These are phyloP conservation scores for Crossaster papposus DNA, from an alignment of 53 echinoderm and acorn worm genomes.

Conservation along the genomic window DNA sequence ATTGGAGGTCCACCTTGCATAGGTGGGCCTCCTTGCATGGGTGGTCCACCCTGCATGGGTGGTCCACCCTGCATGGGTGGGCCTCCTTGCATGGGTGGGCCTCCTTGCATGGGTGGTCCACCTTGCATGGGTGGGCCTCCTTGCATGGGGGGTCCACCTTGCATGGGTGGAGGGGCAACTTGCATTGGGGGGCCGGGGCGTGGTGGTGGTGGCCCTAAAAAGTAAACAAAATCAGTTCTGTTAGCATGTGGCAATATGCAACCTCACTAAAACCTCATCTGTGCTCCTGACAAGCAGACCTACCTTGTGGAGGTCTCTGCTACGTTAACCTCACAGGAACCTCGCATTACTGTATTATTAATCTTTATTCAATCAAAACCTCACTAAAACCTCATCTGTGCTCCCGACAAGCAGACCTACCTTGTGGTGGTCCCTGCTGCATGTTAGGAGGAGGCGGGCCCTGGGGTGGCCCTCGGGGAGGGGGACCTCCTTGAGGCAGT, in stretches of 20 bases:
- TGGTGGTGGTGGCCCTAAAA: conserved; percentile 68
- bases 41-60: conserved; percentile 59
- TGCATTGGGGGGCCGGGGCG: conserved; percentile 64
- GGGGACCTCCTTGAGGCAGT: conserved; percentile 72
- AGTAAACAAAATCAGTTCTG: not conserved
- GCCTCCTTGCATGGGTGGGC: conserved; percentile 59
- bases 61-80: conserved; percentile 47
- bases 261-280: not conserved
- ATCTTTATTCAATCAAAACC: too few species aligned
- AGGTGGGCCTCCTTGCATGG: conserved; percentile 62
- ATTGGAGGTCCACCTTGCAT: conserved; percentile 21
- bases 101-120: conserved; percentile 54
- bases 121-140: conserved; percentile 41
- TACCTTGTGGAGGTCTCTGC: conserved; percentile 81
- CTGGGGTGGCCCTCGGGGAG: conserved; percentile 64
- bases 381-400: not conserved
- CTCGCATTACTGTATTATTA: too few species aligned
- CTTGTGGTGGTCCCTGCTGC: conserved; percentile 80
- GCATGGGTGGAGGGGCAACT: conserved; percentile 53
- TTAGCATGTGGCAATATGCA: not conserved
- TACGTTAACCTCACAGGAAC: too few species aligned
- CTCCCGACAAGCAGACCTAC: not conserved
- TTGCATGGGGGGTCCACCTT: conserved; percentile 46
- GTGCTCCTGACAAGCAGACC: not conserved
- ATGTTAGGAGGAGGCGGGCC: conserved; percentile 74